Percentiles rank a stretch among this genome's conserved stretches.
These are phyloP conservation scores for Parotia lawesii DNA, from an alignment of 2,113 vertebrate genomes.

Conservation along the genomic window DNA sequence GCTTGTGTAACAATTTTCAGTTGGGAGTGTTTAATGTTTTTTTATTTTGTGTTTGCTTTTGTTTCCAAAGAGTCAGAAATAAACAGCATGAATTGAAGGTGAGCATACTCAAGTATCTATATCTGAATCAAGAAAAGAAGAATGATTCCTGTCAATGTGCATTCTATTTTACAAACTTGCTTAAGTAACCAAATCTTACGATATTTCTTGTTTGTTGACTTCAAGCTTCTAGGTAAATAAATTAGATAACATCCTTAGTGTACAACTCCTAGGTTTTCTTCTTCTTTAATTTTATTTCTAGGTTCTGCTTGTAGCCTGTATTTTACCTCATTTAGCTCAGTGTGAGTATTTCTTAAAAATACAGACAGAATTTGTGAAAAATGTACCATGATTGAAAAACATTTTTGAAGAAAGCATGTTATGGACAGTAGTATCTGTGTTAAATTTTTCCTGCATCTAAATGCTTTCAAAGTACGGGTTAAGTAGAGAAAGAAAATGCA, in stretches of 20 bases:
- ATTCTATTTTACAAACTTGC: background rate
- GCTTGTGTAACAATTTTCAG: constrained; percentile 4
- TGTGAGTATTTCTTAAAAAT: background rate
- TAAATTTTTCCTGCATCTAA: background rate
- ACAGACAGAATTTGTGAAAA: background rate
- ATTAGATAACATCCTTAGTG: background rate
- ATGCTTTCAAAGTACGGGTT: background rate
- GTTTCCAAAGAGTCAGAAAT: constrained; percentile 45
- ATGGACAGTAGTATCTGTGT: background rate
- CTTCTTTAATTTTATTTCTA: background rate
- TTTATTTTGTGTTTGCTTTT: background rate
- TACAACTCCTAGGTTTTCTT: background rate
- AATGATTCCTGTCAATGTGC: background rate
- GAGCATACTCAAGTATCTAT: background rate
- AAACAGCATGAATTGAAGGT: background rate
- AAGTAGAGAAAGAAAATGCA: background rate
- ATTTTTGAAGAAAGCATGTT: background rate
- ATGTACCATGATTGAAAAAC: background rate
- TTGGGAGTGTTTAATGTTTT: background rate
- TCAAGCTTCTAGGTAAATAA: background rate
- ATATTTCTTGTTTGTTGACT: background rate
- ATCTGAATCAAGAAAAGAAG: background rate
- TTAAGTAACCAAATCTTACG: background rate
- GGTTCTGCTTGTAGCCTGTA: background rate
- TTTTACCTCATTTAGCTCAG: background rate